Percentiles rank a stretch among this genome's conserved stretches.
These are phyloP conservation scores for Noctua janthe DNA, from an alignment of 2,888 invertebrate genomes.

Conservation along the genomic window DNA sequence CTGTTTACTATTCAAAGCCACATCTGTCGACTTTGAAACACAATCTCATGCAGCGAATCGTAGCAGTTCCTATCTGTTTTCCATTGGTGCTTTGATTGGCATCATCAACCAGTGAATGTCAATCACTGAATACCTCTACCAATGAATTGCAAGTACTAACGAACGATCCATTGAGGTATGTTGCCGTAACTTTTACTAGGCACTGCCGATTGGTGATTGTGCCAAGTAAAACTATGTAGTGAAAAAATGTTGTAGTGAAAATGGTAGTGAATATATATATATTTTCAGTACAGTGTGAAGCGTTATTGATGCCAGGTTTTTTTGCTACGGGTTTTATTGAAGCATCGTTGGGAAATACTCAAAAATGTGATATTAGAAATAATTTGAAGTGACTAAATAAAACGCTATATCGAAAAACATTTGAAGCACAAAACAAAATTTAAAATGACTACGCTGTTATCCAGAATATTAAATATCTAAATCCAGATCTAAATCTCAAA, in stretches of 20 bases:
- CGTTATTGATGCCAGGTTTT: no score
- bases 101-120: conserved; percentile 30
- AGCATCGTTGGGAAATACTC: background rate
- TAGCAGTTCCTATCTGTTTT: conserved; percentile 16
- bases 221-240: background rate
- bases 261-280: background rate
- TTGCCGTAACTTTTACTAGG: conserved; percentile 21
- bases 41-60: background rate
- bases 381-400: background rate
- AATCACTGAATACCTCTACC: background rate
- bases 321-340: background rate
- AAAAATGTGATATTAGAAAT: no score
- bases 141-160: conserved; percentile 40
- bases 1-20: background rate
- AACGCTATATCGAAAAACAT: background rate
- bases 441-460: background rate
- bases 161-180: conserved; percentile 33
- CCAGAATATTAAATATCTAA: background rate
- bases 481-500: background rate
- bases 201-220: conserved; percentile 1
- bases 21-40: background rate
- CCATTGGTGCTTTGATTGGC: conserved; percentile 37
- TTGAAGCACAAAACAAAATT: background rate
- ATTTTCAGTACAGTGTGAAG: background rate
- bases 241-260: conserved; percentile 9